Percentiles rank a stretch among this genome's conserved stretches.
Evolutionary conservation across 2,113 vertebrate genomes (phyloP).

Genomic region (Actinemys pallida): DNA sequence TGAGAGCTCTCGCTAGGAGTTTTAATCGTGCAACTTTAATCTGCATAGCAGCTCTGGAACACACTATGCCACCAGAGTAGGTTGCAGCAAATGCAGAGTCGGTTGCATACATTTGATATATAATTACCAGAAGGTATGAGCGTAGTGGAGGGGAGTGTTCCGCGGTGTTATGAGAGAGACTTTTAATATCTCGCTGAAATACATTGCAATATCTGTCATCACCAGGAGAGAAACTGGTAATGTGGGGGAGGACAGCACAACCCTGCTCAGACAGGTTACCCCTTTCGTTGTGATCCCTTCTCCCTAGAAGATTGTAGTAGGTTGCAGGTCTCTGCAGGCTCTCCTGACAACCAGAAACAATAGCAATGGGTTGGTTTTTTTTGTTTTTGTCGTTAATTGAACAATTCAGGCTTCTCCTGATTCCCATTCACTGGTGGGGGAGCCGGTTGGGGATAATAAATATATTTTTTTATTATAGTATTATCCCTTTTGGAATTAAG

Average conservation of each 20-base stretch:
- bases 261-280: not conserved
- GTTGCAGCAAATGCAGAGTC: not conserved
- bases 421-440: fast-evolving
- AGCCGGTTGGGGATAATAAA: fast-evolving
- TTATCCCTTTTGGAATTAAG: not conserved
- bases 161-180: not conserved
- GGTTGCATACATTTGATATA: not conserved
- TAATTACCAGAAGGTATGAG: not conserved
- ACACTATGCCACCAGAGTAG: not conserved
- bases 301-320: not conserved
- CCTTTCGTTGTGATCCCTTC: slow-evolving; percentile 8
- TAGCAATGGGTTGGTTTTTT: not conserved
- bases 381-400: fast-evolving
- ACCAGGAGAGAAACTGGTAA: not conserved
- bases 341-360: not conserved
- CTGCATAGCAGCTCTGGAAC: not conserved
- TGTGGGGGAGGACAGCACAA: not conserved
- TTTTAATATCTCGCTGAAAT: not conserved
- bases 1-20: not conserved
- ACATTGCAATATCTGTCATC: not conserved
- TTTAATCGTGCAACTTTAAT: not conserved
- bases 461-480: not conserved
- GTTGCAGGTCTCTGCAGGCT: not conserved
- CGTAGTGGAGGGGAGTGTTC: not conserved
- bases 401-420: fast-evolving